Evolutionary conservation across 2,113 vertebrate species (phyloP).

Genomic region (Microcebus ravelobensis): DNA sequence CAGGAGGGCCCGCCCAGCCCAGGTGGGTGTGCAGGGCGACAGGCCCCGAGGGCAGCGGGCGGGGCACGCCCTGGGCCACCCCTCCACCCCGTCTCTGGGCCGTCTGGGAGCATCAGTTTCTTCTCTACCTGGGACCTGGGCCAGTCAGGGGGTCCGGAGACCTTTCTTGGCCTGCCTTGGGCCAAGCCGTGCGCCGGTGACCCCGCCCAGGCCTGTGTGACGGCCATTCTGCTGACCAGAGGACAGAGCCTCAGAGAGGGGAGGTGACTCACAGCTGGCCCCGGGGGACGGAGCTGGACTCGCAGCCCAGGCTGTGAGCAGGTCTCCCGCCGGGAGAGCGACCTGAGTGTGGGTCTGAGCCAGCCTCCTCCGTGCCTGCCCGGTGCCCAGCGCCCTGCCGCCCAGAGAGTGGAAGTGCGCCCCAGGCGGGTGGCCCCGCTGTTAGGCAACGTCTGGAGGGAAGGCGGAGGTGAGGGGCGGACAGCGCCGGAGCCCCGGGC

Average conservation of each 20-base stretch:
- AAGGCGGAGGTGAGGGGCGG: neutral
- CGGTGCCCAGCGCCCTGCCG: neutral
- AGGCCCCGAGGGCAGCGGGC: neutral
- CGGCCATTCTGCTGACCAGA: too few relatives aligned
- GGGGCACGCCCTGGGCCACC: accelerated
- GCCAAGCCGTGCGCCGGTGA: neutral
- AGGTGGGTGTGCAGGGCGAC: neutral
- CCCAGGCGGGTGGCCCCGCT: neutral
- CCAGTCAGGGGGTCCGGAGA: neutral
- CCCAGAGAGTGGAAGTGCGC: neutral
- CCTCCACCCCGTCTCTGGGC: neutral
- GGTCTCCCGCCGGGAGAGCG: accelerated
- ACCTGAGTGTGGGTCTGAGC: neutral
- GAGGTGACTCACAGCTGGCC: neutral
- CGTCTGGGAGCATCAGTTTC: neutral
- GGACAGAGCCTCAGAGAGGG: neutral
- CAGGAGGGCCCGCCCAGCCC: neutral
- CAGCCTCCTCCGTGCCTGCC: neutral
- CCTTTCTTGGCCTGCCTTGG: accelerated
- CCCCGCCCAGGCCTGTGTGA: neutral
- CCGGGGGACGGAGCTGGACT: neutral
- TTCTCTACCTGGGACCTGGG: neutral
- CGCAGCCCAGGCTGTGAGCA: neutral
- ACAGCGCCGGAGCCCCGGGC: accelerated
- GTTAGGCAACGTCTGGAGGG: neutral